Base-by-base conservation (phyloP, 1,140 invertebrate species). In the Helicoverpa armigera region DNA sequence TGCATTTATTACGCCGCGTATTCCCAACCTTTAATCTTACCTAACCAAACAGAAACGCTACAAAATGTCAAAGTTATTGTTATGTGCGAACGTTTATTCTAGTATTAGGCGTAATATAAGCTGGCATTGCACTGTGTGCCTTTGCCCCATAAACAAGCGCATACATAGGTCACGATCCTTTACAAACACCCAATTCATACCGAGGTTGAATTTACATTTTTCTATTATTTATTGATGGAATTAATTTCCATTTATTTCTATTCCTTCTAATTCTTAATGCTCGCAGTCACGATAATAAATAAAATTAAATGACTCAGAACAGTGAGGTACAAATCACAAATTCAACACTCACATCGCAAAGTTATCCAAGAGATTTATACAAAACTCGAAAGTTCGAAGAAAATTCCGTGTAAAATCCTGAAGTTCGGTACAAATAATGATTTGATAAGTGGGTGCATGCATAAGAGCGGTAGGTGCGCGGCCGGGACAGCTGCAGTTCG, bases 401-500 rank as follows among this genome's bases (percentile, higher is more conserved):
- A 72, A 73, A 16, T 16, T 58, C 16, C 10, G 3, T 29, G 16
- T 43, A 58, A 73, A 73, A 56, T 58, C n/a, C 29, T 2, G 31
- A 56, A 73, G 53, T 73, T 73, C 16, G 48, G 67, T 53, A 35
- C 53, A 75, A 60, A 61, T 75, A 61, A 75, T 75, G n/a, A 75
- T 75, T 75, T 76, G 58, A 73, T 73, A 79, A 61, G 74, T 81
- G 60, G 63, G 69, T 60, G 65, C 65, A 72, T 56, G 65, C 51
- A 69, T 29, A 29, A 48, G 73, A 53, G 31, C 18, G 43, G 23
- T 54, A 54, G 75, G 31, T 65, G 75, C 56, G 73, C 54, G 61
- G 23, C 50, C 29, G 69, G 79, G 77, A 76, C 83, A 85, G 85
- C 85, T 89, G 90, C 89, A 88, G 79, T 77, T 74, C 70, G 79